These are phyloP conservation scores for Timandra comae DNA, from an alignment of 2,888 invertebrate genomes.

Conservation along the genomic window DNA sequence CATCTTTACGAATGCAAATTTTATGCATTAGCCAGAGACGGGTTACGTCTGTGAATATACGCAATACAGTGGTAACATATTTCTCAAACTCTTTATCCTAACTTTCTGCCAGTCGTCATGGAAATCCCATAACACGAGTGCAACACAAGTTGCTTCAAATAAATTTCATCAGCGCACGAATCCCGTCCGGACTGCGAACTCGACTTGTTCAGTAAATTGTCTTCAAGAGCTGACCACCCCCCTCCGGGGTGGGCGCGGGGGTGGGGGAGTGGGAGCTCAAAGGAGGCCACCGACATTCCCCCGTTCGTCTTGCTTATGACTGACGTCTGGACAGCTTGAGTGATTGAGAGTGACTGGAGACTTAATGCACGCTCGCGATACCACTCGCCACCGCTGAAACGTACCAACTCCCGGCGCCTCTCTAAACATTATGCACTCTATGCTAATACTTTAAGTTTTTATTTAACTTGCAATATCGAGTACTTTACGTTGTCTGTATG, in stretches of 20 bases:
- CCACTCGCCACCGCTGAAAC: slow-evolving; percentile 26
- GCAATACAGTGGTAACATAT: background rate
- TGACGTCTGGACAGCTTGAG: slow-evolving; percentile 74
- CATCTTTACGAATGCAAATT: background rate
- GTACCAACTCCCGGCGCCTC: slow-evolving; percentile 29
- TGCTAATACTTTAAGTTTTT: slow-evolving; percentile 24
- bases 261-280: slow-evolving; percentile 34
- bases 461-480: slow-evolving; percentile 20
- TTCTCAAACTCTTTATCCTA: slow-evolving; percentile 12
- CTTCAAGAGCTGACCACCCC: slow-evolving; percentile 73
- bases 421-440: slow-evolving; percentile 36
- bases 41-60: background rate
- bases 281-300: slow-evolving; percentile 64
- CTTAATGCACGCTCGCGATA: slow-evolving; percentile 71
- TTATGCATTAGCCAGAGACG: background rate
- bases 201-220: slow-evolving; percentile 72
- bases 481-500: background rate
- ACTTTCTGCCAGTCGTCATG: slow-evolving; percentile 25
- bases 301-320: slow-evolving; percentile 76
- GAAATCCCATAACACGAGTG: slow-evolving; percentile 52
- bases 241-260: slow-evolving; percentile 44
- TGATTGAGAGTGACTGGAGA: slow-evolving; percentile 75
- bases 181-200: slow-evolving; percentile 53
- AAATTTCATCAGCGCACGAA: slow-evolving; percentile 67
- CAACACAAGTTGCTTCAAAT: slow-evolving; percentile 60